These are phyloP conservation scores for Hipposideros larvatus DNA, from an alignment of 2,797 vertebrate genomes.

Conservation along the genomic window DNA sequence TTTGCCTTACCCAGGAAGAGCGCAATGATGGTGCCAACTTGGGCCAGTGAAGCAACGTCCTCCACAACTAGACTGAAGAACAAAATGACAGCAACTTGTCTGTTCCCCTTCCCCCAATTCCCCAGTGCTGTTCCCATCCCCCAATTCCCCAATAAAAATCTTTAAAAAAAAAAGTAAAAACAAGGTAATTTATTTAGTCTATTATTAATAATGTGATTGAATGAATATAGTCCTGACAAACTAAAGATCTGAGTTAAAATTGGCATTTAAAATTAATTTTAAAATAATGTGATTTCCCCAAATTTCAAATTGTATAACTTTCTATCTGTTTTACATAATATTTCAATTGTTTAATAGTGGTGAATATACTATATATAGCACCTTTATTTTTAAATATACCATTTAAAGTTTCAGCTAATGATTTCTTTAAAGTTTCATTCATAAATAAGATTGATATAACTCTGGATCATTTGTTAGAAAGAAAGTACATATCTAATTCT, in stretches of 20 bases:
- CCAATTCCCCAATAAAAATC: too few species aligned
- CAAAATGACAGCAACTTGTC: too few species aligned
- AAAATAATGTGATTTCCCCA: neutral
- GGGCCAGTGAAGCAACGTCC: too few species aligned
- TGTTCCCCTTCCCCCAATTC: too few species aligned
- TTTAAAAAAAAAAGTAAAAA: neutral
- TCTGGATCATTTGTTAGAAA: neutral
- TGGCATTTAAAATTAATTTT: slow-evolving; percentile 38
- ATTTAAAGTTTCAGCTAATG: neutral
- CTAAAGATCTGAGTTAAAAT: neutral
- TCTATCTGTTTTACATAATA: neutral
- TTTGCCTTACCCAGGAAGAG: too few species aligned
- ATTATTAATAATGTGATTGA: neutral
- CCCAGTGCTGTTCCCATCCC: too few species aligned
- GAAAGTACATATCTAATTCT: neutral
- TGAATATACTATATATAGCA: neutral
- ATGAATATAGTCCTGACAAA: neutral
- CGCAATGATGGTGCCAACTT: too few species aligned
- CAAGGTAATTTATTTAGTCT: neutral
- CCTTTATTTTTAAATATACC: neutral
- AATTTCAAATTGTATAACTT: slow-evolving; percentile 31
- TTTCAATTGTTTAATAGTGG: neutral
- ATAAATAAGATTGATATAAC: neutral
- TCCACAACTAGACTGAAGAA: too few species aligned
- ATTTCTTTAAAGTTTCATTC: neutral